Percentiles rank a stretch among this genome's conserved stretches.
Conservation (phyloP, 35 echinoderm and acorn worm species). For the Ptychodera flava region DNA sequence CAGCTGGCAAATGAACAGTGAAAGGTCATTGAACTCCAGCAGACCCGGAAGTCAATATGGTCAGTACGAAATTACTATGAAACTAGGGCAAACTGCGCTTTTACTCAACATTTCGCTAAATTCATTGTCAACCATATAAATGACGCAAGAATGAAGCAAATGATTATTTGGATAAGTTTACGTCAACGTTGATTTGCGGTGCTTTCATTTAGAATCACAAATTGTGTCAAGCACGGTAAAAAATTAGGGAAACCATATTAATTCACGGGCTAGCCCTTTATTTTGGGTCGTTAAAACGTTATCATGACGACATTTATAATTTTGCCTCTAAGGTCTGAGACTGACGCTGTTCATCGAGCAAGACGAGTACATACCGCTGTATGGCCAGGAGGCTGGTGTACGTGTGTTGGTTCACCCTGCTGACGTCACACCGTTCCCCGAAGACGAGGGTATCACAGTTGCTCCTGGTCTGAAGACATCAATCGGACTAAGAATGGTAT, state of each 20-base stretch:
- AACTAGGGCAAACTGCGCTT: no score
- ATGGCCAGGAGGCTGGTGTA: slow-evolving; percentile 56
- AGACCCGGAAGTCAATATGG: slow-evolving; percentile 49
- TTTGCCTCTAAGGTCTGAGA: slow-evolving; percentile 34
- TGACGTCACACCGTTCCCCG: slow-evolving; percentile 38
- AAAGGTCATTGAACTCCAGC: slow-evolving; percentile 28
- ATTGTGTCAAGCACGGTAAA: no score
- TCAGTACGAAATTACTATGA: no score
- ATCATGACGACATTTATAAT: neutral
- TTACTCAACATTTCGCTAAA: no score
- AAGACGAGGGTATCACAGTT: slow-evolving; percentile 60
- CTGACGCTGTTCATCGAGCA: slow-evolving; percentile 57
- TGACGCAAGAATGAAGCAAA: no score
- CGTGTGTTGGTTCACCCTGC: slow-evolving; percentile 42
- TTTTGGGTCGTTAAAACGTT: no score
- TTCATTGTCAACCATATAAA: no score
- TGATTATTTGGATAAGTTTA: no score
- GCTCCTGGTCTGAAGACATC: slow-evolving; percentile 45
- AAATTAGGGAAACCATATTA: no score
- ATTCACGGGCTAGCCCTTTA: no score
- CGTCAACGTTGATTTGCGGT: no score
- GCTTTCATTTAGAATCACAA: no score
- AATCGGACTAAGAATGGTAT: slow-evolving; percentile 52
- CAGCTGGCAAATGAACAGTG: slow-evolving; percentile 18
- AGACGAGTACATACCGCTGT: slow-evolving; percentile 53